Evolutionary conservation across 1,140 invertebrate species (phyloP).

Genomic region (Drosophila orosa): DNA sequence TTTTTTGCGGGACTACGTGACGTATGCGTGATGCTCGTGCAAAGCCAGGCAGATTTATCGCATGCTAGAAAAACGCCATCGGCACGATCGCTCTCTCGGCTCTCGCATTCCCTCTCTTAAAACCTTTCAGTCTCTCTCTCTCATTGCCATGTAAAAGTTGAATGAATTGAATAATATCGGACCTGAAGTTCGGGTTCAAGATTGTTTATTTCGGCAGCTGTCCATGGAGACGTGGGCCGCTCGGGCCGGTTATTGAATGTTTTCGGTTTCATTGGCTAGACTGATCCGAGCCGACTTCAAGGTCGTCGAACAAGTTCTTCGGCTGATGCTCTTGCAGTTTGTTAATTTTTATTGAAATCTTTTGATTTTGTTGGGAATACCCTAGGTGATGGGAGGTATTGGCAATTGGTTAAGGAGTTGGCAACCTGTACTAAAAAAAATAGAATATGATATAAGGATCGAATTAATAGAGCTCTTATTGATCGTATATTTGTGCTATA

Average conservation of each 20-base stretch:
- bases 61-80: constrained; percentile 51
- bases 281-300: constrained; percentile 53
- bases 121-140: constrained; percentile 8
- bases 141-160: constrained; percentile 74
- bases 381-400: neutral
- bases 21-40: constrained; percentile 52
- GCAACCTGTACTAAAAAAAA: too few species aligned
- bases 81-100: neutral
- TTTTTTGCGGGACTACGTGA: constrained; percentile 46
- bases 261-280: constrained; percentile 74
- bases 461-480: too few species aligned
- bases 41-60: constrained; percentile 36
- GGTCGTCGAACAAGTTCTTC: constrained; percentile 76
- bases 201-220: constrained; percentile 68
- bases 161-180: constrained; percentile 67
- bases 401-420: neutral
- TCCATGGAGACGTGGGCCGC: constrained; percentile 43
- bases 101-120: neutral
- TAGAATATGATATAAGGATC: too few species aligned
- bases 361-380: constrained; percentile 27
- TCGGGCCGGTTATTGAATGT: constrained; percentile 63
- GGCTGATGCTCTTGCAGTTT: constrained; percentile 41
- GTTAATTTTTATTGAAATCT: constrained; percentile 28
- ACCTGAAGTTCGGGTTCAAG: constrained; percentile 72
- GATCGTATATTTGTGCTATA: too few species aligned